Evolutionary conservation across 2,113 vertebrate genomes (phyloP).

Genomic region (Zosterops hypoxanthus): DNA sequence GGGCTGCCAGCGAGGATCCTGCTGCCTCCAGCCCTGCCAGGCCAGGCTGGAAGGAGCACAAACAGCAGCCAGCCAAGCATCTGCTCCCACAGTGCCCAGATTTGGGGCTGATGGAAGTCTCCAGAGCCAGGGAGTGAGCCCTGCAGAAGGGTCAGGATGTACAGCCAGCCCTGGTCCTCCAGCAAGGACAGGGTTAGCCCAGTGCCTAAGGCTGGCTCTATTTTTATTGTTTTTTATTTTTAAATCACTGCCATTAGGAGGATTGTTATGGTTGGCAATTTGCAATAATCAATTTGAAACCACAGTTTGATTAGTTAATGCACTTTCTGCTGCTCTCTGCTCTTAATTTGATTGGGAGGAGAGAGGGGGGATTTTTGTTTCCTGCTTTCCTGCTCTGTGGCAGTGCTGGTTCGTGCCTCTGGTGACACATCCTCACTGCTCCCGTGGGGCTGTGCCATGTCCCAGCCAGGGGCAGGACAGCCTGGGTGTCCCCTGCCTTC

Average conservation of each 20-base stretch:
- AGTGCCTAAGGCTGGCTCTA: background rate
- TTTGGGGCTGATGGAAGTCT: background rate
- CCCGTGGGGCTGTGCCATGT: fast-evolving
- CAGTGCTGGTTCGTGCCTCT: fast-evolving
- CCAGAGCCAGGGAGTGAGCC: background rate
- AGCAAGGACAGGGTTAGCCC: background rate
- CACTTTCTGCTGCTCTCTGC: slow-evolving; percentile 64
- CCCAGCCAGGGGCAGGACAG: background rate
- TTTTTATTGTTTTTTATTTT: slow-evolving; percentile 48
- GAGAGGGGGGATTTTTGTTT: background rate
- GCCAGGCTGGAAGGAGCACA: fast-evolving
- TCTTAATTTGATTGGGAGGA: slow-evolving; percentile 52
- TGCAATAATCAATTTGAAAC: slow-evolving; percentile 78
- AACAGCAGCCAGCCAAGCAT: background rate
- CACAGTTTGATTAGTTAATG: slow-evolving; percentile 77
- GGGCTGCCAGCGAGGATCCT: background rate
- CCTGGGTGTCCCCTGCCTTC: background rate
- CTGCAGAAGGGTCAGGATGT: fast-evolving
- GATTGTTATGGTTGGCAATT: slow-evolving; percentile 71
- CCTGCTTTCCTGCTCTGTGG: background rate
- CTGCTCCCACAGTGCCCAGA: fast-evolving
- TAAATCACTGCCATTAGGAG: slow-evolving; percentile 62
- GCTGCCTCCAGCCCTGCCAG: background rate
- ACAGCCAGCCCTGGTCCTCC: background rate
- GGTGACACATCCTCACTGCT: fast-evolving